Percentiles rank a stretch among this genome's conserved stretches.
Evolutionary conservation across 2,888 invertebrate genomes (phyloP).

Genomic region (Agapostemon virescens): DNA sequence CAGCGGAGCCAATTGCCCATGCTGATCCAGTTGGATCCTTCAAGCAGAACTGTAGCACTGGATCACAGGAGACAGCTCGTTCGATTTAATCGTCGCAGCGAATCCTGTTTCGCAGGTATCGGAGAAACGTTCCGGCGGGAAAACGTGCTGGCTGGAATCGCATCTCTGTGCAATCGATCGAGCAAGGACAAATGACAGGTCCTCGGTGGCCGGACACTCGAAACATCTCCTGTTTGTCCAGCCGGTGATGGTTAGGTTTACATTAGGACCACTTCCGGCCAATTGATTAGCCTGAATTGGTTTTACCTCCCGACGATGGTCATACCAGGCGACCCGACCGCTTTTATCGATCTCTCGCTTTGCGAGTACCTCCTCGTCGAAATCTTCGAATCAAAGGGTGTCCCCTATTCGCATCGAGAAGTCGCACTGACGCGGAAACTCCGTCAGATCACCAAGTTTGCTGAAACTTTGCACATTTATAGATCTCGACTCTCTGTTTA

Average conservation of each 20-base stretch:
- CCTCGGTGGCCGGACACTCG: conserved; percentile 37
- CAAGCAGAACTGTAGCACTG: neutral
- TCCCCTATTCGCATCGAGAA: no score
- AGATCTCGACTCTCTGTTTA: no score
- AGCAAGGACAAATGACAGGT: conserved; percentile 57
- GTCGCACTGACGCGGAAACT: no score
- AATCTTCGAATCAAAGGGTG: neutral
- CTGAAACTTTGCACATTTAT: no score
- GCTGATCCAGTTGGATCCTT: neutral
- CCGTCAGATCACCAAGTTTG: no score
- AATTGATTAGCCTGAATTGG: conserved; percentile 65
- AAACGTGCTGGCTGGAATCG: neutral
- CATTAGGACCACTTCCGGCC: conserved; percentile 66
- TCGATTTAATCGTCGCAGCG: neutral
- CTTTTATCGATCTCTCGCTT: conserved; percentile 52
- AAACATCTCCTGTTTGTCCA: conserved; percentile 59
- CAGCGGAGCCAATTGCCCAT: neutral
- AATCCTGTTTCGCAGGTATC: neutral
- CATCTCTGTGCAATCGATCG: conserved; percentile 41
- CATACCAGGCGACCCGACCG: conserved; percentile 31
- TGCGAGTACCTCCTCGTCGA: neutral
- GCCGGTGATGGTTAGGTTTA: conserved; percentile 55
- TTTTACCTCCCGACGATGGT: conserved; percentile 39
- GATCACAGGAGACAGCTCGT: neutral
- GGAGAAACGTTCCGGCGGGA: conserved; percentile 7